A percentile compares a stretch with the other conserved stretches of the same genome.
Evolutionary conservation across 1,140 invertebrate genomes (phyloP).

Genomic region (Rhopalosiphum padi): DNA sequence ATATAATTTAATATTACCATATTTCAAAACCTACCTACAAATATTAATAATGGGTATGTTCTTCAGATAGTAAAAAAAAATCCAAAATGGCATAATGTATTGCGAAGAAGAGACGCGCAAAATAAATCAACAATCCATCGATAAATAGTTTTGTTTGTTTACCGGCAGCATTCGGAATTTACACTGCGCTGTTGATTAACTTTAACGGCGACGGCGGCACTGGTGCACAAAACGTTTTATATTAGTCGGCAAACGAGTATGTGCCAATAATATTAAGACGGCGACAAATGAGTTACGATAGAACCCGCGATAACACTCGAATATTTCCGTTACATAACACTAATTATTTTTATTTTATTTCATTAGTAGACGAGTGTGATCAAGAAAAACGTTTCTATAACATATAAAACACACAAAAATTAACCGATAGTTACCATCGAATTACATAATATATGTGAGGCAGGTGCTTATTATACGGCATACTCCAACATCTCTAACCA

Average conservation of each 20-base stretch:
- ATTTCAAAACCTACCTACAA: not conserved
- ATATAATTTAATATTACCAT: not conserved
- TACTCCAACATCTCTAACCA: not conserved
- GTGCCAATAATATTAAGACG: not conserved
- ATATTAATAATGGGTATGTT: not conserved
- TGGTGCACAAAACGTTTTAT: not conserved
- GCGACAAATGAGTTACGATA: not conserved
- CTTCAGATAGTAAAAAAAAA: not conserved
- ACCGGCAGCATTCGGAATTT: not conserved
- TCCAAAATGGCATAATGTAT: not conserved
- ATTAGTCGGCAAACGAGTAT: not conserved
- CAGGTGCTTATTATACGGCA: too few relatives aligned
- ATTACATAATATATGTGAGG: not conserved
- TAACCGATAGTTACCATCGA: not conserved
- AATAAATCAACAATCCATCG: not conserved
- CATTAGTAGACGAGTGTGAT: not conserved
- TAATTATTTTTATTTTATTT: slow-evolving; percentile 11
- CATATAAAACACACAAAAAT: not conserved
- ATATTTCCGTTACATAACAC: not conserved
- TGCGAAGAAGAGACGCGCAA: not conserved
- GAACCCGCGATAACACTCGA: not conserved
- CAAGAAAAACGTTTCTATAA: not conserved
- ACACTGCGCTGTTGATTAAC: not conserved
- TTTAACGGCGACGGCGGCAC: not conserved
- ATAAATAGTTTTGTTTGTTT: not conserved